phyloP scores from a whole-genome alignment of 2,113 vertebrate species.

The Quiscalus mexicanus region DNA sequence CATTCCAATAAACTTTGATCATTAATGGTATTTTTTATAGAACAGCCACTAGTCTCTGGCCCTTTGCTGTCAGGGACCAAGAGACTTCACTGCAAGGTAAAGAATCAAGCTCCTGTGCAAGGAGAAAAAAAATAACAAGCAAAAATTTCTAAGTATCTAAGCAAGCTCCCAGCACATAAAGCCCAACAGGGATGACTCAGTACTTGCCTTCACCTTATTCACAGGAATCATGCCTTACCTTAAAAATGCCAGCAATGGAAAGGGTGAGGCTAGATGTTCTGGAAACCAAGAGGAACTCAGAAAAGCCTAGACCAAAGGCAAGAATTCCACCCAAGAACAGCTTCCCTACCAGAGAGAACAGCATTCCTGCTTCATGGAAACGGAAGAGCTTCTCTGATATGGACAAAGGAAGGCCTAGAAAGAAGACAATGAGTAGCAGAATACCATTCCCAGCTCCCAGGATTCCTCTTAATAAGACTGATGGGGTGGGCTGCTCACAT shows the following conservation, averaged over 20 bases:
- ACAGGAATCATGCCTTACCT: constrained; percentile 77
- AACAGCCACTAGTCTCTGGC: neutral
- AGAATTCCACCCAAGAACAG: constrained; percentile 86
- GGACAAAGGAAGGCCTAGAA: constrained; percentile 85
- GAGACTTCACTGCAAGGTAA: neutral
- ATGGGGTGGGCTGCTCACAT: neutral
- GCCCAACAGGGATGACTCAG: neutral
- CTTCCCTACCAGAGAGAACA: constrained; percentile 79
- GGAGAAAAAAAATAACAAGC: neutral
- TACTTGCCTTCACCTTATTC: neutral
- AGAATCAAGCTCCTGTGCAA: neutral
- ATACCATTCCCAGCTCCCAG: neutral
- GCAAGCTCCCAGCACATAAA: neutral
- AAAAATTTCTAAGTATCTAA: neutral
- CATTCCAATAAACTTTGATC: neutral
- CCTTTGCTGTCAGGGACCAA: neutral
- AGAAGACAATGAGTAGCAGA: neutral
- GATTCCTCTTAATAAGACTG: neutral
- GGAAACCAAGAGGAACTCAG: constrained; percentile 94
- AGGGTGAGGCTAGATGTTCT: constrained; percentile 93
- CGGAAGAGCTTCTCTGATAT: constrained; percentile 87
- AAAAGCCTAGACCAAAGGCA: constrained; percentile 94
- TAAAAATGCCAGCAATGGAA: constrained; percentile 94
- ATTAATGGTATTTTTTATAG: neutral
- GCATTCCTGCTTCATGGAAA: constrained; percentile 78